Base-by-base conservation (phyloP, 2,888 invertebrate species). In the Idaea dimidiata region DNA sequence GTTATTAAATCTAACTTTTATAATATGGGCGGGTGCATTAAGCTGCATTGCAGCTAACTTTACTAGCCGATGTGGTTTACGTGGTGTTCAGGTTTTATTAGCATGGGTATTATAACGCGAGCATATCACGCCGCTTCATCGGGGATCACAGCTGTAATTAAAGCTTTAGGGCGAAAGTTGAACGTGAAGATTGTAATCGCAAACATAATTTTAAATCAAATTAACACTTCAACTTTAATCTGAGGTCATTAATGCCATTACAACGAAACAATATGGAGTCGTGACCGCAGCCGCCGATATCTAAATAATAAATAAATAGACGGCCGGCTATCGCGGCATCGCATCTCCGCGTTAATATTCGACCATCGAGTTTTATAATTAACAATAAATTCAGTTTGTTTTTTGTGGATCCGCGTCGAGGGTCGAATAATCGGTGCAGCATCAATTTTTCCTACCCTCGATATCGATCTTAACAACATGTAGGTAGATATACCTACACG, bases 221-320 rank as follows among this genome's bases (percentile, higher is more conserved):
- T 91, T 92, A 92, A 92, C 91, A 92, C 91, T 91, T 91, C 90
- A 89, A 91, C 89, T 92, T 91, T 88, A 86, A 90, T 88, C 87
- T 87, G 89, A 87, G 91, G 91, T 89, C 91, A 88, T 90, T 90
- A 89, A 89, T 89, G 88, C 84, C 87, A 89, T 91, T 89, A 90
- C 84, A 81, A 79, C 88, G 87, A 88, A 89, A 91, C 91, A 91
- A 91, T 90, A 91, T 88, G 87, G 84, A 88, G 82, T 91, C 91
- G 90, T 91, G 91, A 90, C 90, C 89, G 87, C 84, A 72, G 79
- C 82, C 83, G 82, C 85, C 86, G 84, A 89, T 91, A 90, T 89
- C 91, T 91, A 89, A 90, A 91, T 91, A 92, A 91, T 92, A 91
- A 91, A 91, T 91, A 91, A 91, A 91, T 91, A 91, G 89, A 89